These are phyloP conservation scores for Listronotus bonariensis DNA, from an alignment of 1,140 invertebrate species.

Conservation along the genomic window DNA sequence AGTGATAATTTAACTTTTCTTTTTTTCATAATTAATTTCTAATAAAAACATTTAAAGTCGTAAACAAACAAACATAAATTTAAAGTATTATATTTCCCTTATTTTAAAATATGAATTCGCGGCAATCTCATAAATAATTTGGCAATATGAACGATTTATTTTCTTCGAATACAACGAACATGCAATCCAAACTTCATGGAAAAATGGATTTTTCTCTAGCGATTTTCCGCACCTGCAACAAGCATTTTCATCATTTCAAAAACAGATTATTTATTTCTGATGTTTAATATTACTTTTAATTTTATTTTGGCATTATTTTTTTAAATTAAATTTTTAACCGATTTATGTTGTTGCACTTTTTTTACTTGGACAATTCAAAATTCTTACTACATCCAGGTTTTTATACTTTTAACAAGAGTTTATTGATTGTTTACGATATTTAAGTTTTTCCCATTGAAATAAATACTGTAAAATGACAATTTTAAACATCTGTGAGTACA, in stretches of 20 bases:
- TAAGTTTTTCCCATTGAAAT: too few species aligned
- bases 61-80: conserved; percentile 21
- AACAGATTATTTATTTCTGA: conserved; percentile 14
- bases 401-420: too few species aligned
- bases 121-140: conserved; percentile 23
- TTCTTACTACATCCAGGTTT: too few species aligned
- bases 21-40: too few species aligned
- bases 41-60: not conserved
- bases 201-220: conserved; percentile 10
- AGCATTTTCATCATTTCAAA: conserved; percentile 26
- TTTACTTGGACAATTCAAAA: too few species aligned
- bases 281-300: not conserved
- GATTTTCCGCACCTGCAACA: conserved; percentile 19
- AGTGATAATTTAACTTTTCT: too few species aligned
- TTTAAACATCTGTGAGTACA: too few species aligned
- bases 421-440: too few species aligned
- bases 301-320: too few species aligned
- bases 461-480: too few species aligned
- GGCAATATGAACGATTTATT: conserved; percentile 24
- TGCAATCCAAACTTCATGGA: conserved; percentile 24
- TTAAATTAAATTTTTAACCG: too few species aligned
- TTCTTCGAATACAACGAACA: conserved; percentile 20
- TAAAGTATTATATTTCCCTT: conserved; percentile 3
- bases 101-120: conserved; percentile 14
- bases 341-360: too few species aligned